These are phyloP conservation scores for Macaria liturata DNA, from an alignment of 2,888 invertebrate genomes.

Conservation along the genomic window DNA sequence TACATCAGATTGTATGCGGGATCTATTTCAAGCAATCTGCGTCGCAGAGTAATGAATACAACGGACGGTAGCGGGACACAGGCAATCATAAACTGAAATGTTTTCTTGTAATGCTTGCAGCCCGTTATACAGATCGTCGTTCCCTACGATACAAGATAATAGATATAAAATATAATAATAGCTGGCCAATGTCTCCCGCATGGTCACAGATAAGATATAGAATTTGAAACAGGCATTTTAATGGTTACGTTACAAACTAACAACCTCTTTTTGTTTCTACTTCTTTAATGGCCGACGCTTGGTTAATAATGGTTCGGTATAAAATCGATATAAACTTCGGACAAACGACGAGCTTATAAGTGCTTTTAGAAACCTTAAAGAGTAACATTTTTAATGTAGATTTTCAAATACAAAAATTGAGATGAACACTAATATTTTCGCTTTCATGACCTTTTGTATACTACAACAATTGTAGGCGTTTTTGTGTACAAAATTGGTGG, in stretches of 20 bases:
- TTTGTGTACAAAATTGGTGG: not conserved
- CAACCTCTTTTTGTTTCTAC: not conserved
- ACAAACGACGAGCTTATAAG: too few species aligned
- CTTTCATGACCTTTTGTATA: too few species aligned
- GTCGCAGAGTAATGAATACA: conserved; percentile 49
- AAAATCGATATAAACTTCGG: too few species aligned
- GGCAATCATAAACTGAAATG: conserved; percentile 60
- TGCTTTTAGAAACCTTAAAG: too few species aligned
- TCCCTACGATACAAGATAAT: conserved; percentile 35
- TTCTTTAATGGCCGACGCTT: not conserved
- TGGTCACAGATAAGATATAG: conserved; percentile 12
- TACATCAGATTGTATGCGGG: too few species aligned
- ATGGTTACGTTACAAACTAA: not conserved
- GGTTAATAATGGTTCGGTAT: too few species aligned
- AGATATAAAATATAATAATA: conserved; percentile 31
- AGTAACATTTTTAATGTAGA: too few species aligned
- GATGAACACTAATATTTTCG: too few species aligned
- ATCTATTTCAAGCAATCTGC: not conserved
- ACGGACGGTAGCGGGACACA: conserved; percentile 55
- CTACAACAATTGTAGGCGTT: too few species aligned
- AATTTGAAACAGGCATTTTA: conserved; percentile 6
- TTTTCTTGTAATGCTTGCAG: conserved; percentile 45
- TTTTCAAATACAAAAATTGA: too few species aligned
- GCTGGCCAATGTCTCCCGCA: conserved; percentile 13
- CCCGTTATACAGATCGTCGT: conserved; percentile 44